Evolutionary conservation across 1,140 invertebrate genomes (phyloP).

Genomic region (Streblospio benedicti): DNA sequence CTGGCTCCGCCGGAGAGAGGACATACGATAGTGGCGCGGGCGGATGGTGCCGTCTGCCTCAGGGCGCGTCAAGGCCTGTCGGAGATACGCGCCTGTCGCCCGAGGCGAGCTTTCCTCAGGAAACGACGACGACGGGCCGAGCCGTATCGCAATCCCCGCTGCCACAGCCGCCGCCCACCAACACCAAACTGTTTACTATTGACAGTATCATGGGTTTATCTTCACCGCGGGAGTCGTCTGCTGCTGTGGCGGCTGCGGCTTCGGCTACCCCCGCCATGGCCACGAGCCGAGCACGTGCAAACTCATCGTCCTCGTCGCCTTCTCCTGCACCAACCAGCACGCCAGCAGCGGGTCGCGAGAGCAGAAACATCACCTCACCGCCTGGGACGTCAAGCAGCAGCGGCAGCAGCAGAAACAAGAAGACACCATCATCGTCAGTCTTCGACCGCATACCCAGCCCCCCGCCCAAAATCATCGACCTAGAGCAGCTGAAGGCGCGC

Average conservation of each 20-base stretch:
- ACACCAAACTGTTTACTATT: slow-evolving; percentile 28
- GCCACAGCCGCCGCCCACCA: too few species aligned
- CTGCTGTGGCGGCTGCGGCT: background rate
- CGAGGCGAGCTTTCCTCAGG: too few species aligned
- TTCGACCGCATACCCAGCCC: slow-evolving; percentile 42
- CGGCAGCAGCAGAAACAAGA: slow-evolving; percentile 16
- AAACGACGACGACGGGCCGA: too few species aligned
- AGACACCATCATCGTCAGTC: slow-evolving; percentile 31
- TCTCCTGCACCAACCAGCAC: background rate
- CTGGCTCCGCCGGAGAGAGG: too few species aligned
- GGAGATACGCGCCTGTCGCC: too few species aligned
- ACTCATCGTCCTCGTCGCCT: background rate
- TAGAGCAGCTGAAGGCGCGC: background rate
- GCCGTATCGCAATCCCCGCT: too few species aligned
- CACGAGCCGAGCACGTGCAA: background rate
- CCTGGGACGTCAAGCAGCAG: background rate
- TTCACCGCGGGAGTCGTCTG: background rate
- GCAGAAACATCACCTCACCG: background rate
- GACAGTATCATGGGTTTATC: slow-evolving; percentile 33
- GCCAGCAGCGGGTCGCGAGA: background rate
- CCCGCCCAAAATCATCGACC: slow-evolving; percentile 35
- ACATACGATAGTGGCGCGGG: too few species aligned
- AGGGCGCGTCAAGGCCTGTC: too few species aligned
- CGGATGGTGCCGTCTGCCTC: too few species aligned
- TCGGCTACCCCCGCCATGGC: background rate